These are phyloP conservation scores for Halesus radiatus DNA, from an alignment of 1,140 invertebrate genomes.

Conservation along the genomic window DNA sequence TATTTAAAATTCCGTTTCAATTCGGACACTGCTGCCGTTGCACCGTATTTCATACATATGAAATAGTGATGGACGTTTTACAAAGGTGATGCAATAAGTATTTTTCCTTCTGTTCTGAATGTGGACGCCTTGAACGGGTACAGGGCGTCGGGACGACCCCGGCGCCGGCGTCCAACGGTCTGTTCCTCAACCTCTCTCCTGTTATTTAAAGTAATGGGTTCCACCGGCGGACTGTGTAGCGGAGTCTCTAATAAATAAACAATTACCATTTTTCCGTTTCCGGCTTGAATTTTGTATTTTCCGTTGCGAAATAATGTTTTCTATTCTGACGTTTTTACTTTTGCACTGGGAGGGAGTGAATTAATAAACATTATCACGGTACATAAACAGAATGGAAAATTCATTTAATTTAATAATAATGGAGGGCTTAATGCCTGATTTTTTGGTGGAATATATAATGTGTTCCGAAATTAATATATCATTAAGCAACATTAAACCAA, in stretches of 20 bases:
- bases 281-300: slow-evolving; percentile 20
- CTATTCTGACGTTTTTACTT: neutral
- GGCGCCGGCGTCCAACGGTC: slow-evolving; percentile 38
- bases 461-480: too few relatives aligned
- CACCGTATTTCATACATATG: neutral
- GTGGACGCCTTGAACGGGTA: neutral
- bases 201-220: slow-evolving; percentile 55
- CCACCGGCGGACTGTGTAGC: slow-evolving; percentile 22
- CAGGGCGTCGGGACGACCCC: neutral
- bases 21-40: neutral
- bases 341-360: neutral
- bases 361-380: neutral
- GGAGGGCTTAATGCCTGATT: too few relatives aligned
- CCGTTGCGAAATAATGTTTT: slow-evolving; percentile 10
- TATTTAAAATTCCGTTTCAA: neutral
- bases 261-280: slow-evolving; percentile 52
- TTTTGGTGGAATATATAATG: too few relatives aligned
- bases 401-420: too few relatives aligned
- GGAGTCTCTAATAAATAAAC: slow-evolving; percentile 51
- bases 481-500: too few relatives aligned
- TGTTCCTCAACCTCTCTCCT: slow-evolving; percentile 35
- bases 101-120: neutral
- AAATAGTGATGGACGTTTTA: neutral
- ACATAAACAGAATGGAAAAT: neutral
- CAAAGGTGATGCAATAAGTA: neutral